Conservation (phyloP, 2,113 vertebrate species). For the Nothobranchius furzeri region DNA sequence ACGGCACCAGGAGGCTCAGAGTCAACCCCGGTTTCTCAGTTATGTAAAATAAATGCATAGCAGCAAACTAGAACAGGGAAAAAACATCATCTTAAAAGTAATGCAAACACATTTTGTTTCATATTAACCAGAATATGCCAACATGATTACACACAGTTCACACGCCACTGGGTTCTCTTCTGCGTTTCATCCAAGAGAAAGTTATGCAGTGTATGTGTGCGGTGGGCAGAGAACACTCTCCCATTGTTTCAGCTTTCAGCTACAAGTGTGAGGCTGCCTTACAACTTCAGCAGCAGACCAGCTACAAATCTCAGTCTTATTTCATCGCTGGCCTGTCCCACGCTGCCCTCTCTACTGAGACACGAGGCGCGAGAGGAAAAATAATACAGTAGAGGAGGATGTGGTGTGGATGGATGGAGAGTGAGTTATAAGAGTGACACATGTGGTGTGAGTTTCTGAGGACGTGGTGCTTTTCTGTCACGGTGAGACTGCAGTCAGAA, state of each 20-base stretch:
- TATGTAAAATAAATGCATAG: too few relatives aligned
- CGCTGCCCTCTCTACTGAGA: constrained; percentile 37
- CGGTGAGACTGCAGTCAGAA: constrained; percentile 1
- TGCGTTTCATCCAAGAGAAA: constrained; percentile 29
- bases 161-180: background rate
- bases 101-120: too few relatives aligned
- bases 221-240: constrained; percentile 2
- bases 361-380: constrained; percentile 19
- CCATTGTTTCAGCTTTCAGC: constrained; percentile 61
- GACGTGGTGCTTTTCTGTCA: constrained; percentile 35
- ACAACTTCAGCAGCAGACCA: constrained; percentile 52
- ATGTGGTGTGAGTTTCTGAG: constrained; percentile 21
- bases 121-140: too few relatives aligned
- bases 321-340: constrained; percentile 64
- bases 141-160: too few relatives aligned
- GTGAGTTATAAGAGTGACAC: constrained; percentile 12
- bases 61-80: too few relatives aligned
- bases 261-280: constrained; percentile 49
- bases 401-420: constrained; percentile 2
- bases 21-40: too few relatives aligned
- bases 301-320: constrained; percentile 68
- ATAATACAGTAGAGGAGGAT: constrained; percentile 16
- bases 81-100: too few relatives aligned
- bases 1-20: too few relatives aligned
- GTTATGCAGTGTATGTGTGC: constrained; percentile 28